These are phyloP conservation scores for Apamea epomidion DNA, from an alignment of 2,888 invertebrate genomes.

Conservation along the genomic window DNA sequence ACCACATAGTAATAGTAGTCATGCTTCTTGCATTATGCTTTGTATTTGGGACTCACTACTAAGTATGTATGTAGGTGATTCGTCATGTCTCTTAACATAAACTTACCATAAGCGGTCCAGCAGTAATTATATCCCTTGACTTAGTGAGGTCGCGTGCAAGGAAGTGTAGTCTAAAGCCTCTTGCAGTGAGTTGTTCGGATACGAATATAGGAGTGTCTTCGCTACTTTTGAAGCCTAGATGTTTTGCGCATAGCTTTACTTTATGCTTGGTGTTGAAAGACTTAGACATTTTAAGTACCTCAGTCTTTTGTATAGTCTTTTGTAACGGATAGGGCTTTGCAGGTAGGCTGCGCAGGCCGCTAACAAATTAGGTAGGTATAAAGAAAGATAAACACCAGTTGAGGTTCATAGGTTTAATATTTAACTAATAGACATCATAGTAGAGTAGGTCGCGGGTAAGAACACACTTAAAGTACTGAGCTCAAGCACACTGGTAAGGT, in stretches of 20 bases:
- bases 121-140: conserved; percentile 8
- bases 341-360: no score
- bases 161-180: conserved; percentile 7
- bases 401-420: no score
- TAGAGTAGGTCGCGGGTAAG: no score
- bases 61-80: neutral
- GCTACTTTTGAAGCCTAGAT: conserved; percentile 2
- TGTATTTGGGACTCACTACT: conserved; percentile 5
- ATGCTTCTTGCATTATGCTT: conserved; percentile 8
- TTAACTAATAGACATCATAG: no score
- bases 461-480: no score
- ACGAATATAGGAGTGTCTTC: conserved; percentile 5
- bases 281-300: neutral
- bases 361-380: no score
- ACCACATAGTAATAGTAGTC: neutral
- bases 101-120: conserved; percentile 13
- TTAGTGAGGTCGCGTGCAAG: conserved; percentile 5
- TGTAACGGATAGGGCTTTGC: no score
- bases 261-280: neutral
- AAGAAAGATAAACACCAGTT: no score
- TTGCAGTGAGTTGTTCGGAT: conserved; percentile 6
- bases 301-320: neutral
- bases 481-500: no score
- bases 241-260: conserved; percentile 7
- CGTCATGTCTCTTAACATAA: conserved; percentile 6